Base-by-base conservation (phyloP, 2,113 vertebrate species). In the Anoura caudifer region DNA sequence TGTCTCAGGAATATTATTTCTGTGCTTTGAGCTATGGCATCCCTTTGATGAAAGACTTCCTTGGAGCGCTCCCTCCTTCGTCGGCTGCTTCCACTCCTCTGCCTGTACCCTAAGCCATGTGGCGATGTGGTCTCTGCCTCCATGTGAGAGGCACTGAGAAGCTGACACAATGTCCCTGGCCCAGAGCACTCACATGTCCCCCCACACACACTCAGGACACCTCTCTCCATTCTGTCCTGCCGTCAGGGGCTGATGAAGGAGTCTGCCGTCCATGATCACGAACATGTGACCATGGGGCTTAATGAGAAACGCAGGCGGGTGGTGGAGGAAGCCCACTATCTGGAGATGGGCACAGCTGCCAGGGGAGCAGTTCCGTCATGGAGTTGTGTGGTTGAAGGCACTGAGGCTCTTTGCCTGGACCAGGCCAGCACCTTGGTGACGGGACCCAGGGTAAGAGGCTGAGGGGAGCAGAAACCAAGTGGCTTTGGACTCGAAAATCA, bases 31-130 rank as follows among this genome's bases (percentile, higher is more conserved):
- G 92, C 94, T 77, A n/a, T 2, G 33, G 52, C 83, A 67, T 95
- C 92, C 91, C 50, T 87, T 77, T 95, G 95, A 97, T 92, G 92
- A 41, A 81, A 87, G 96, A 50, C 90, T 65, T 91, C 75, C 93
- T 83, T 28, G 63, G 54, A 93, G 83, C 52, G 17, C 36, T 47
- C 4, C 5, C 31, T 76, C 63, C 70, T 45, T 67, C 52, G 28
- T 56, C 81, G 26, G 15, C 76, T 0, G 3, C 82, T 14, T 38
- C 61, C 31, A 17, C 33, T n/a, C 61, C 83, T 86, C 76, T 2
- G 12, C 79, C 52, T 17, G 65, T 2, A 36, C 63, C 43, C 88
- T 4, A 31, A 67, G 94, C 72, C 33, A 2, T 0, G 0, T 0
- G 0, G 50, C 56, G 24, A 91, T 38, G 63, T 50, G 33, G 4